Evolutionary conservation across 2,113 vertebrate genomes (phyloP), one percentile per base, ranked within the genome.

Genomic region (Rhinoptilus africanus): DNA sequence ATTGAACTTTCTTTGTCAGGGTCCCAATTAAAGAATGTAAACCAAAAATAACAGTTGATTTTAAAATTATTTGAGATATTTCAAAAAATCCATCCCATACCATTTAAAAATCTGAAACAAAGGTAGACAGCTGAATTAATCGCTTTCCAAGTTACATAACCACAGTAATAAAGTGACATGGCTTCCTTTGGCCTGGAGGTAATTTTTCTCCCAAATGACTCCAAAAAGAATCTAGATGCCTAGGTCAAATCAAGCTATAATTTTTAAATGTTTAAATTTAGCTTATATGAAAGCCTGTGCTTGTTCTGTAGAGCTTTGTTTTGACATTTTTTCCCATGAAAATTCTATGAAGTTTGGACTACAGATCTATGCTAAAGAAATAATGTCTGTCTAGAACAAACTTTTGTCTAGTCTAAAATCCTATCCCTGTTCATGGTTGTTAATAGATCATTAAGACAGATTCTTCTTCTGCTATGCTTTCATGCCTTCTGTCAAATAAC

Each of bases 1-100:
- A 54, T 9, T 76, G 28, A 68, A 63, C 4, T 84, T 54, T 59
- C 9, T 63, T 59, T 69, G 24, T 45, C 67, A 72, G 5, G 3
- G 2, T 59, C 17, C 22, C 39, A n/a, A 14, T 6, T 35, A 34
- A 80, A 75, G 56, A 63, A 28, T 7, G 30, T 20, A n/a, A 79
- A 68, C 5, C 1, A 2, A 14, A 89, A 79, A 10, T 10, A 48
- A 1, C 2, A 35, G 2, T 1, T 45, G 32, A 27, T 4, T 2
- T 67, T 48, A 66, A 84, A 54, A 81, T 28, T 39, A 30, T 10
- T 79, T 59, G 24, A 27, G 19, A n/a, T 68, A 54, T 23, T 23
- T 28, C 62, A 71, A 91, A 75, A 28, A 43, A 79, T 18, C 75
- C 2, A 67, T 57, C 13, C 6, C 9, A 53, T 41, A 4, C 23